A percentile compares a stretch with the other conserved stretches of the same genome.
phyloP scores from a whole-genome alignment of 2,888 invertebrate species.

The Anoncus sp. region DNA sequence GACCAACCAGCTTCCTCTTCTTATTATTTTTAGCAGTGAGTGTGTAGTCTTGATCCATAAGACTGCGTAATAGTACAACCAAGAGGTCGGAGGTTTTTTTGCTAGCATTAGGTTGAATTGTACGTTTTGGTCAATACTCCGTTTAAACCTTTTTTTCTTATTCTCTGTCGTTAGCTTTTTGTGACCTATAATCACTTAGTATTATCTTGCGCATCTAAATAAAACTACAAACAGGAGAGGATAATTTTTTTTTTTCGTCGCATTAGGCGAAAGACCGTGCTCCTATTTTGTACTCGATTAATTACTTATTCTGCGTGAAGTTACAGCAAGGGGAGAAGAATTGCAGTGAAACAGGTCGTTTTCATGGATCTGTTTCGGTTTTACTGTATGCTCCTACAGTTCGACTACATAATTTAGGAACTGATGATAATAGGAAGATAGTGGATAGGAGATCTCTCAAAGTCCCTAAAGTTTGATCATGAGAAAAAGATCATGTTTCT shows the following conservation, averaged over 20 bases:
- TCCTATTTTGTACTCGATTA: too few species aligned
- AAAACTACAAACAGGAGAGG: background rate
- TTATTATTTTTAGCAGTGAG: background rate
- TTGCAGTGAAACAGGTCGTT: background rate
- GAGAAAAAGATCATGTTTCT: background rate
- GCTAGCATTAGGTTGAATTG: background rate
- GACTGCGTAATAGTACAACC: slow-evolving; percentile 18
- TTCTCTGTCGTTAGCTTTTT: background rate
- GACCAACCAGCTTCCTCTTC: slow-evolving; percentile 33
- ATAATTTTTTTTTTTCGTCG: background rate
- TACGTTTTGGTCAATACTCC: background rate
- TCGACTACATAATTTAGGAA: background rate
- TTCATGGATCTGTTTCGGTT: background rate
- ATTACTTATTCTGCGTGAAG: background rate
- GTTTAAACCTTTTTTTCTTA: background rate
- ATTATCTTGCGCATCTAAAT: background rate
- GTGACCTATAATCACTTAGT: background rate
- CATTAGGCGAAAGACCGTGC: too few species aligned
- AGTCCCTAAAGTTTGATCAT: background rate
- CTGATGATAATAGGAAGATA: background rate
- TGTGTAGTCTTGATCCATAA: slow-evolving; percentile 15
- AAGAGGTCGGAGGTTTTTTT: background rate
- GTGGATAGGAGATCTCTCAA: background rate
- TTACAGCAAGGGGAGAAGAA: background rate
- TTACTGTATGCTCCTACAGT: background rate